Percentiles rank a stretch among this genome's conserved stretches.
Evolutionary conservation across 1,140 invertebrate genomes (phyloP).

Genomic region (Drosophila micromelanica): DNA sequence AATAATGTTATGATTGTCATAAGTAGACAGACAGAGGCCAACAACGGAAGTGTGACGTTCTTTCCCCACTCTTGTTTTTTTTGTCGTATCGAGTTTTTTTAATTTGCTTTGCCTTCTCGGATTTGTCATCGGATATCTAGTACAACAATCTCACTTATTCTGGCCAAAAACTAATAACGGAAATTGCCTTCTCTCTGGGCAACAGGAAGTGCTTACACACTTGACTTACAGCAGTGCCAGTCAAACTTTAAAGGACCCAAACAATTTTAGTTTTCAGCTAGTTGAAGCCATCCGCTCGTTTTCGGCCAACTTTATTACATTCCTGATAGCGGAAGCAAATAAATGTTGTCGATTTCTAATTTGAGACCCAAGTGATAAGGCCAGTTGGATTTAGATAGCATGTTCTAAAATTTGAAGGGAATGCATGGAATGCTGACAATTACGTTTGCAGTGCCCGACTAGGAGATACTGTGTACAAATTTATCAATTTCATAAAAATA

Average conservation of each 20-base stretch:
- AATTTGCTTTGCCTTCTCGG: constrained; percentile 5
- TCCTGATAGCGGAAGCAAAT: constrained; percentile 52
- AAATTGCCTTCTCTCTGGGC: constrained; percentile 52
- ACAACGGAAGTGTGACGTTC: constrained; percentile 1
- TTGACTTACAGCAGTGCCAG: constrained; percentile 57
- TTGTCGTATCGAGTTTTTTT: neutral
- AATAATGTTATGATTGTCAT: constrained; percentile 76
- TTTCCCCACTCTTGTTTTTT: constrained; percentile 6
- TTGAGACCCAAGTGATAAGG: neutral
- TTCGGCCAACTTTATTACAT: constrained; percentile 53
- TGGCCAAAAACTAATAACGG: constrained; percentile 48
- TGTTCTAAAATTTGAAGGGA: neutral
- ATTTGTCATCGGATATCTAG: constrained; percentile 33
- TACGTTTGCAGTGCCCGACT: neutral
- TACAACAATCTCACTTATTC: constrained; percentile 1
- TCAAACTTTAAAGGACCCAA: constrained; percentile 61
- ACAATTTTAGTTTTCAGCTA: constrained; percentile 35
- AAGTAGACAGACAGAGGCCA: constrained; percentile 2
- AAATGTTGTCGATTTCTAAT: constrained; percentile 28
- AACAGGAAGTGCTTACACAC: constrained; percentile 75
- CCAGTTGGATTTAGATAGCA: neutral
- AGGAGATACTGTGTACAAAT: too few relatives aligned
- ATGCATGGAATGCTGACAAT: neutral
- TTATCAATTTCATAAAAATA: too few relatives aligned
- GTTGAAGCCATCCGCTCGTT: constrained; percentile 8